Evolutionary conservation across 2,888 invertebrate species (phyloP).

Genomic region (Volucella zonaria): DNA sequence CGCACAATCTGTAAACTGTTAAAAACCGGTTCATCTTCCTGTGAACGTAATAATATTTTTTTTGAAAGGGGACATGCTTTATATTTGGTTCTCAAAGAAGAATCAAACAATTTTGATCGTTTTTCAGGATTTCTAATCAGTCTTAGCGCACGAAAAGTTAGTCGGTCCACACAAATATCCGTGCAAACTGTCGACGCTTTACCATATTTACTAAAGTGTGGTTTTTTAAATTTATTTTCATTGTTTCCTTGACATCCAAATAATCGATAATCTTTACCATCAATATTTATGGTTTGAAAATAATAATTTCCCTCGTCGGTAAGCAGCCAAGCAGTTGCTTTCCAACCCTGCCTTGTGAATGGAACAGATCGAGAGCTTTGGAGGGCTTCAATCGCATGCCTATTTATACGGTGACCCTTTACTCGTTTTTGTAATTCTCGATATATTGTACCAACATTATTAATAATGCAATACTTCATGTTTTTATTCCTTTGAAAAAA

Average conservation of each 20-base stretch:
- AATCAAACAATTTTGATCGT: conserved; percentile 76
- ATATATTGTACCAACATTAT: conserved; percentile 81
- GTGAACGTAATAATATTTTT: conserved; percentile 78
- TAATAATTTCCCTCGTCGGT: conserved; percentile 81
- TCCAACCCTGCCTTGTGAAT: conserved; percentile 81
- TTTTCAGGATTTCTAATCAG: conserved; percentile 75
- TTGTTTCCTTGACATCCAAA: conserved; percentile 80
- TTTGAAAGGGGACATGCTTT: conserved; percentile 81
- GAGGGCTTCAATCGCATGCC: conserved; percentile 77
- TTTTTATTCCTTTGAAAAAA: conserved; percentile 81
- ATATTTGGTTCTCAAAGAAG: conserved; percentile 76
- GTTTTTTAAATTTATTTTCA: conserved; percentile 76
- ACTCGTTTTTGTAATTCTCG: conserved; percentile 80
- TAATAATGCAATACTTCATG: conserved; percentile 81
- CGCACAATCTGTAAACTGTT: conserved; percentile 80
- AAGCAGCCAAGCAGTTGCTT: conserved; percentile 80
- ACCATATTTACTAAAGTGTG: conserved; percentile 75
- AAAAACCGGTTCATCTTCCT: conserved; percentile 79
- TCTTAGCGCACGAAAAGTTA: conserved; percentile 75
- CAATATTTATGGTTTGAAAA: conserved; percentile 79
- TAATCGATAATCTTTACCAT: conserved; percentile 77
- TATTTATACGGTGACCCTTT: conserved; percentile 79
- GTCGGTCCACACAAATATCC: conserved; percentile 76
- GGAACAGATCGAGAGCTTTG: conserved; percentile 79
- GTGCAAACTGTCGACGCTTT: conserved; percentile 59